Evolutionary conservation across 2,797 vertebrate genomes (phyloP).

Genomic region (Coregonus ussuriensis): DNA sequence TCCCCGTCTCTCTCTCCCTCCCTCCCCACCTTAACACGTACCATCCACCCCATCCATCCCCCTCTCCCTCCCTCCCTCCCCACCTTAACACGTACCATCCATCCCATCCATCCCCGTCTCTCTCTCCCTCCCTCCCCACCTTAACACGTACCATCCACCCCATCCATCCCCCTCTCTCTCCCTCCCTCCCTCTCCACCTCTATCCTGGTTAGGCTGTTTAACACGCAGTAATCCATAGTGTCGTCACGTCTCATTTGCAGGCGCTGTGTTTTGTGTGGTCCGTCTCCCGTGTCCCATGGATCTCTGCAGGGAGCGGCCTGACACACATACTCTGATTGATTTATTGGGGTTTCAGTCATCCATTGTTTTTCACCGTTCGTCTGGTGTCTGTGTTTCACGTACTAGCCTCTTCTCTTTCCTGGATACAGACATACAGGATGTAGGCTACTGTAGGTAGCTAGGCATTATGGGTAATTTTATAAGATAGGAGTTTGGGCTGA

Average conservation of each 20-base stretch:
- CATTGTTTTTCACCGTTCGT: conserved; percentile 59
- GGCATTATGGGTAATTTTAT: background rate
- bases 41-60: too few species aligned
- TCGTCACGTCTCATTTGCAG: conserved; percentile 57
- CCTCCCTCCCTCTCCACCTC: background rate
- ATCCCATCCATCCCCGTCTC: too few species aligned
- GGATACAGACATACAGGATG: conserved; percentile 36
- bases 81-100: too few species aligned
- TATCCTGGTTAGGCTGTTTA: too few species aligned
- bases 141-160: conserved; percentile 12
- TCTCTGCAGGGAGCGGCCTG: conserved; percentile 59
- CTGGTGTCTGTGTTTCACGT: conserved; percentile 33
- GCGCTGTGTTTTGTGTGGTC: conserved; percentile 54
- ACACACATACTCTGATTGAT: conserved; percentile 59
- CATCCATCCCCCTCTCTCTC: conserved; percentile 22
- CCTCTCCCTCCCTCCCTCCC: background rate
- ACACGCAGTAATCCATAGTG: conserved; percentile 37
- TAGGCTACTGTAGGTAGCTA: background rate
- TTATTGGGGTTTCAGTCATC: conserved; percentile 55
- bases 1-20: too few species aligned
- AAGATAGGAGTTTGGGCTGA: background rate
- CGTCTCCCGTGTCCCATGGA: conserved; percentile 55
- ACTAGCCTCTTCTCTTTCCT: conserved; percentile 35
- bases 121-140: background rate
- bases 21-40: too few species aligned